Conservation (phyloP, 2,797 vertebrate genomes). For the Scolopax bukidnonensis region DNA sequence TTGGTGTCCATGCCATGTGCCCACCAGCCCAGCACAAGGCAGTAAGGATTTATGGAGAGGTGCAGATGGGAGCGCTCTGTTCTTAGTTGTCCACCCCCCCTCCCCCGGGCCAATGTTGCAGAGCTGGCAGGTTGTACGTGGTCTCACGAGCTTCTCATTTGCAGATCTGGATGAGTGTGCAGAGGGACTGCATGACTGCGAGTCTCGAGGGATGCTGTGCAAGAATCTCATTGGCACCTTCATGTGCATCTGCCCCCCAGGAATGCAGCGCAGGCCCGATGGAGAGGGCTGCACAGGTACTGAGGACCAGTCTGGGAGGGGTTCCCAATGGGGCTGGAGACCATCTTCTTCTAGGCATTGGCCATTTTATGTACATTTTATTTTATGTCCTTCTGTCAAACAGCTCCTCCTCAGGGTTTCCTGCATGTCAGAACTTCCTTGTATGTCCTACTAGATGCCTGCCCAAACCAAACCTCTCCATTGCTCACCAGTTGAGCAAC, state of each 20-base stretch:
- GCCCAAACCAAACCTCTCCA: not conserved
- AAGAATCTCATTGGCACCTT: conserved; percentile 96
- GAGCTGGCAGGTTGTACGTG: not conserved
- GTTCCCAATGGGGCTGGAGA: not conserved
- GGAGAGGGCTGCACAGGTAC: conserved; percentile 93
- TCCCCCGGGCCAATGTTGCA: not conserved
- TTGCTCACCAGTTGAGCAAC: no score
- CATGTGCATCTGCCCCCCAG: conserved; percentile 89
- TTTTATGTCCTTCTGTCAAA: not conserved
- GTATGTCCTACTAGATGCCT: not conserved
- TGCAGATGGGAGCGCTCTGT: not conserved
- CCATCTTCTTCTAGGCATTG: not conserved
- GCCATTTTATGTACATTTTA: not conserved
- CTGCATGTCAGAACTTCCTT: not conserved
- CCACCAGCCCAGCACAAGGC: not conserved
- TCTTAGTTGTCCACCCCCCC: not conserved
- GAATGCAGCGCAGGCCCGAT: conserved; percentile 87
- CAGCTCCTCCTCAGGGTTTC: not conserved
- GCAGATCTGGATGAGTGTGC: conserved; percentile 93
- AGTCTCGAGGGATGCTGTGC: conserved; percentile 89
- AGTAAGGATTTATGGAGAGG: rapidly evolving
- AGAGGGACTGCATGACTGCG: conserved; percentile 89
- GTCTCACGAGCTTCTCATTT: not conserved
- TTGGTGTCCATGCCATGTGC: rapidly evolving
- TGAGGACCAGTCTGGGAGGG: not conserved